These are phyloP conservation scores for Aphrocallistes beatrix DNA, from an alignment of 37 sponge, comb jelly and placozoan species.

Conservation along the genomic window DNA sequence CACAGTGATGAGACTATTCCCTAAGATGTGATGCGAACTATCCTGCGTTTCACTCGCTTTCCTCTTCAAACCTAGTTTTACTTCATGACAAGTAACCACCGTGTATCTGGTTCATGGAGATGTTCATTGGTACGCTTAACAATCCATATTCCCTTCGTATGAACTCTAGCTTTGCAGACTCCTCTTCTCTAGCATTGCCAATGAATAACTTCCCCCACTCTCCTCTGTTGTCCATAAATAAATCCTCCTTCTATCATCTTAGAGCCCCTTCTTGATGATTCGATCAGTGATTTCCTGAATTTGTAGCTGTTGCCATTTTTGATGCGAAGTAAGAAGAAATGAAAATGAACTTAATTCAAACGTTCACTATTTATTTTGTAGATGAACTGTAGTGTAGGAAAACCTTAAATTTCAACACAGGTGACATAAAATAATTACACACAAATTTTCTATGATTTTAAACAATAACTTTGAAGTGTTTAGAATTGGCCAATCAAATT, in stretches of 20 bases:
- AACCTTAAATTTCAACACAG: too few species aligned
- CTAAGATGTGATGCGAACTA: not conserved
- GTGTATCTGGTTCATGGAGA: not conserved
- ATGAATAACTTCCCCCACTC: slow-evolving; percentile 3
- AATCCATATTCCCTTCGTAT: not conserved
- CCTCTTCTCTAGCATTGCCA: not conserved
- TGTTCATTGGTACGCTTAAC: slow-evolving; percentile 4
- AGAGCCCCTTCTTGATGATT: not conserved
- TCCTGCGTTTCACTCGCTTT: slow-evolving; percentile 9
- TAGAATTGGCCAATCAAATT: too few species aligned
- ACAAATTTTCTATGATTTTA: too few species aligned
- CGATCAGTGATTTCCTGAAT: not conserved
- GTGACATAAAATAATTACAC: too few species aligned
- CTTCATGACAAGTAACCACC: not conserved
- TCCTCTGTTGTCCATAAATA: not conserved
- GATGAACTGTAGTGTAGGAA: too few species aligned
- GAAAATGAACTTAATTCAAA: too few species aligned
- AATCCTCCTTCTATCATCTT: not conserved
- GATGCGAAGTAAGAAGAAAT: not conserved
- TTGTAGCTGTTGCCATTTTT: slow-evolving; percentile 1
- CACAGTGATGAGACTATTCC: not conserved
- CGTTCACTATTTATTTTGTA: too few species aligned
- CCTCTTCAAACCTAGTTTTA: not conserved
- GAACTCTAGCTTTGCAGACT: not conserved
- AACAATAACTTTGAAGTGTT: too few species aligned